These are phyloP conservation scores for Gryllus bimaculatus DNA, from an alignment of 1,140 invertebrate species.

Conservation along the genomic window DNA sequence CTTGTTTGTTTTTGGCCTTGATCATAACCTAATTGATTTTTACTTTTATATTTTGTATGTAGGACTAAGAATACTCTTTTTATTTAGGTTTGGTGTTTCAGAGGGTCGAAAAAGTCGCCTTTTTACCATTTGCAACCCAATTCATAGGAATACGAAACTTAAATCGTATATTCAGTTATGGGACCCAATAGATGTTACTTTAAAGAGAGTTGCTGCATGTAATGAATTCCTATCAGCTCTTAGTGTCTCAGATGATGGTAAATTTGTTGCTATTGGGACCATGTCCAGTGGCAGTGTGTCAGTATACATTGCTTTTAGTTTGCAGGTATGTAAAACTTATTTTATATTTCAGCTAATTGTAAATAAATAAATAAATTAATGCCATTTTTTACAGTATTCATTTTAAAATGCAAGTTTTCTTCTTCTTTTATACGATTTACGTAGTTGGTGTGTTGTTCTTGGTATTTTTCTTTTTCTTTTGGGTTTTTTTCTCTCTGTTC, in stretches of 20 bases:
- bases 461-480: too few relatives aligned
- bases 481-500: too few relatives aligned
- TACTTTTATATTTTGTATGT: too few relatives aligned
- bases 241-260: constrained; percentile 80
- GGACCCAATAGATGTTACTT: constrained; percentile 46
- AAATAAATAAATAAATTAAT: too few relatives aligned
- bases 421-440: too few relatives aligned
- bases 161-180: constrained; percentile 49
- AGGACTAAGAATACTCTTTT: background rate
- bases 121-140: constrained; percentile 74
- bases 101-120: constrained; percentile 56
- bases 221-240: constrained; percentile 73
- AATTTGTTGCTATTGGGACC: constrained; percentile 83
- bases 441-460: too few relatives aligned
- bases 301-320: constrained; percentile 84
- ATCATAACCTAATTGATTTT: too few relatives aligned
- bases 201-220: constrained; percentile 42
- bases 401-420: background rate
- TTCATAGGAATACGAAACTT: constrained; percentile 56
- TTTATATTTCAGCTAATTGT: background rate
- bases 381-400: background rate
- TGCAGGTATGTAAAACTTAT: constrained; percentile 32
- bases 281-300: constrained; percentile 86
- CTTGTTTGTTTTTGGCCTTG: too few relatives aligned
- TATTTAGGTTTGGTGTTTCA: constrained; percentile 50